These are phyloP conservation scores for Oceanodroma tethys DNA, from an alignment of 2,113 vertebrate species.

Conservation along the genomic window DNA sequence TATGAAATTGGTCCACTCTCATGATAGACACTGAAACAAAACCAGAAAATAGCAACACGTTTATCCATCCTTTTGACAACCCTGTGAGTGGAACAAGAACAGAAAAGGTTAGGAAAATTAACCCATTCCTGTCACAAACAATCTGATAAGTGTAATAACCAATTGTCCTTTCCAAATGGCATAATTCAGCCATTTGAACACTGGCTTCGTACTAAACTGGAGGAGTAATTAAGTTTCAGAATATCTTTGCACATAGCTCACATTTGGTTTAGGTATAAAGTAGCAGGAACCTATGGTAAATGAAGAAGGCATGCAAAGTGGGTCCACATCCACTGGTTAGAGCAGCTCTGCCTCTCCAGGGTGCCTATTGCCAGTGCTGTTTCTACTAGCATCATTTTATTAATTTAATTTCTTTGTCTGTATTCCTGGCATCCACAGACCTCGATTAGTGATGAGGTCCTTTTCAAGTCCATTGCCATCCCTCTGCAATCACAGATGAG, in stretches of 20 bases:
- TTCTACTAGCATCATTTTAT: background rate
- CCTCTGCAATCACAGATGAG: background rate
- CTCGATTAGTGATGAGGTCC: background rate
- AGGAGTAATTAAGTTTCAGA: conserved; percentile 56
- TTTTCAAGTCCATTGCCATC: background rate
- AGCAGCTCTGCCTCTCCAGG: background rate
- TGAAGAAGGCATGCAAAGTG: background rate
- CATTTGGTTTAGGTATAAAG: background rate
- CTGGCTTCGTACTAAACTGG: background rate
- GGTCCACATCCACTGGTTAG: background rate
- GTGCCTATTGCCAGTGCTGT: background rate
- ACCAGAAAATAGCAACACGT: conserved; percentile 64
- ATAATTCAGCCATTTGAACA: background rate
- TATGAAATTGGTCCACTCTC: conserved; percentile 71
- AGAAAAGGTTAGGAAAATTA: conserved; percentile 71
- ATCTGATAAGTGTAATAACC: conserved; percentile 44
- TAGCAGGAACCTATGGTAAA: background rate
- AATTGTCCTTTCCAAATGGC: conserved; percentile 40
- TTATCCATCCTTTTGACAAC: conserved; percentile 64
- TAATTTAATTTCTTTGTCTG: background rate
- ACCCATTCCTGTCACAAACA: conserved; percentile 68
- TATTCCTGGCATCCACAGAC: background rate
- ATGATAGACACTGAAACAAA: conserved; percentile 68
- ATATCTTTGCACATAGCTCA: background rate
- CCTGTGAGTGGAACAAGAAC: conserved; percentile 47